These are phyloP conservation scores for Florisuga fusca DNA, from an alignment of 2,797 vertebrate genomes.

Conservation along the genomic window DNA sequence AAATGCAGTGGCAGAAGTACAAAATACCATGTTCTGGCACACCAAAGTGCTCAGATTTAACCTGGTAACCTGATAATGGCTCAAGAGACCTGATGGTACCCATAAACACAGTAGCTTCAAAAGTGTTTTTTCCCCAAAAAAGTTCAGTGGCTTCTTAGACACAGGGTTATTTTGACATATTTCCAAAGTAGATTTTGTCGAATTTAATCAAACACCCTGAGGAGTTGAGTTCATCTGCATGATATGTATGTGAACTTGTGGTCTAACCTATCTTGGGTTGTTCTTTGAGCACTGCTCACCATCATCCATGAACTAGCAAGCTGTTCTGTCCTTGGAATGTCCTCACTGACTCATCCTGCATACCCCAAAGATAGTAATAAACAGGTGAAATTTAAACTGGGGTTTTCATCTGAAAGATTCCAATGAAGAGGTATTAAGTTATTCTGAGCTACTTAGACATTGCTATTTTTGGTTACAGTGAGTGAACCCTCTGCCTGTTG, in stretches of 20 bases:
- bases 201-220: neutral
- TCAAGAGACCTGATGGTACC: neutral
- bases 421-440: neutral
- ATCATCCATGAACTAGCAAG: neutral
- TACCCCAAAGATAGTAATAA: neutral
- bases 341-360: neutral
- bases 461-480: neutral
- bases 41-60: neutral
- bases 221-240: neutral
- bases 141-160: neutral
- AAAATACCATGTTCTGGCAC: neutral
- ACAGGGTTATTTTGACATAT: neutral
- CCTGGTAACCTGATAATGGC: neutral
- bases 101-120: neutral
- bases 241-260: neutral
- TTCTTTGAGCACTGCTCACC: accelerated
- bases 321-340: neutral
- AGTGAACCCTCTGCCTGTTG: neutral
- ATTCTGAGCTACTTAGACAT: neutral
- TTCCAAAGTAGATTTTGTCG: neutral
- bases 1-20: neutral
- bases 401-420: neutral
- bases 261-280: neutral
- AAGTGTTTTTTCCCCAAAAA: neutral
- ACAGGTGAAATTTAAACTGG: neutral